These are phyloP conservation scores for Rhagologus leucostigma DNA, from an alignment of 2,113 vertebrate species.

Conservation along the genomic window DNA sequence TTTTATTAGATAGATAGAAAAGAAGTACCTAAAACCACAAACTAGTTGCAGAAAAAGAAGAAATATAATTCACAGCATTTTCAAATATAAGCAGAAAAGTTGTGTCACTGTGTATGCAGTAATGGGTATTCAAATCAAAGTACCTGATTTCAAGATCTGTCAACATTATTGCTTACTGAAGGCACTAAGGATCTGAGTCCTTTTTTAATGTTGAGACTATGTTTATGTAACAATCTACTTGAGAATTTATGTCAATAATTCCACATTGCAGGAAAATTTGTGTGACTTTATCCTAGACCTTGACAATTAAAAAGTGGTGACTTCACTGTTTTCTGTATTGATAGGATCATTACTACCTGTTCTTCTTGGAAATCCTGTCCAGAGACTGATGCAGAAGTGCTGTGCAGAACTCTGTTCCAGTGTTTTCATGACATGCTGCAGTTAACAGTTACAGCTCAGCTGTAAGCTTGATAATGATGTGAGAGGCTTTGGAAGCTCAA, in stretches of 20 bases:
- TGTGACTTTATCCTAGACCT: background rate
- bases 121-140: background rate
- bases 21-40: background rate
- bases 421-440: slow-evolving; percentile 84
- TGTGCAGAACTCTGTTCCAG: slow-evolving; percentile 74
- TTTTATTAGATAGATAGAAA: background rate
- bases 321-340: background rate
- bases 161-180: background rate
- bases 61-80: background rate
- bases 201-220: background rate
- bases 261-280: background rate
- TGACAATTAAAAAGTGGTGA: background rate
- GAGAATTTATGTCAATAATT: background rate
- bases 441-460: slow-evolving; percentile 75
- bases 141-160: background rate
- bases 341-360: slow-evolving; percentile 80
- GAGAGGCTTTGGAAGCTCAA: background rate
- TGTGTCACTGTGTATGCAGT: background rate
- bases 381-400: slow-evolving; percentile 82
- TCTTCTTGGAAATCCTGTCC: slow-evolving; percentile 86
- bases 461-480: slow-evolving; percentile 64
- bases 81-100: background rate
- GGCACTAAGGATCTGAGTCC: background rate
- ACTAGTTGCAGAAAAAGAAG: background rate
- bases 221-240: background rate